phyloP scores from a whole-genome alignment of 2,113 vertebrate genomes.

The Perognathus longimembris region DNA sequence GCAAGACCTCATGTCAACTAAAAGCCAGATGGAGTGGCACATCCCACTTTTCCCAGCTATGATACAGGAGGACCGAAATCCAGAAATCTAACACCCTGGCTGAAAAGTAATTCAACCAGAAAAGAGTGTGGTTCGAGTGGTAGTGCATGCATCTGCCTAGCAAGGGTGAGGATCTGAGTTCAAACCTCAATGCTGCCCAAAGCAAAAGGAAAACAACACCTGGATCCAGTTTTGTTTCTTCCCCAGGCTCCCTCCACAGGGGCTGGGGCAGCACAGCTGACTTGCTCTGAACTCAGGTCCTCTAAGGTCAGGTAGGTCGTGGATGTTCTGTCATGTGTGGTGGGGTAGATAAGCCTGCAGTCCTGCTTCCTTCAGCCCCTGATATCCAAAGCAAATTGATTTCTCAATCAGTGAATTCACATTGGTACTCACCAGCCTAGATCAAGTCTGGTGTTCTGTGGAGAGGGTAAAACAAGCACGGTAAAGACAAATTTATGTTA shows the following conservation, averaged over 20 bases:
- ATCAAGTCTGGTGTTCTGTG: rapidly evolving
- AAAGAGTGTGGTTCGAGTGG: too few relatives aligned
- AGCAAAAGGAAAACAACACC: too few relatives aligned
- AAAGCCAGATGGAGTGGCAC: too few relatives aligned
- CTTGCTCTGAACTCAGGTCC: background rate
- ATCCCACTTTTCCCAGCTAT: too few relatives aligned
- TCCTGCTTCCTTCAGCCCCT: background rate
- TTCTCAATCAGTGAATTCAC: background rate
- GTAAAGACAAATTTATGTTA: background rate
- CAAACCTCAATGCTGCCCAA: too few relatives aligned
- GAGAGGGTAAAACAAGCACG: background rate
- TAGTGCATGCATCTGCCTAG: too few relatives aligned
- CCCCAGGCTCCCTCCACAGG: background rate
- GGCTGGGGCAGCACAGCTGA: background rate
- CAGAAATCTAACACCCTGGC: too few relatives aligned
- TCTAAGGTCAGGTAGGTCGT: background rate
- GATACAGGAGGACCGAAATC: too few relatives aligned
- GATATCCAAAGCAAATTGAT: background rate
- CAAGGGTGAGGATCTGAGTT: too few relatives aligned
- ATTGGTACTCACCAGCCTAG: background rate
- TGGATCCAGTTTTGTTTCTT: background rate
- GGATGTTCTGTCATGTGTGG: background rate
- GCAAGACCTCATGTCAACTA: too few relatives aligned
- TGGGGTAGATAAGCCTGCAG: background rate
- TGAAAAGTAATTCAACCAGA: too few relatives aligned